Conservation (phyloP, 2,113 vertebrate genomes). For the Corapipo altera region DNA sequence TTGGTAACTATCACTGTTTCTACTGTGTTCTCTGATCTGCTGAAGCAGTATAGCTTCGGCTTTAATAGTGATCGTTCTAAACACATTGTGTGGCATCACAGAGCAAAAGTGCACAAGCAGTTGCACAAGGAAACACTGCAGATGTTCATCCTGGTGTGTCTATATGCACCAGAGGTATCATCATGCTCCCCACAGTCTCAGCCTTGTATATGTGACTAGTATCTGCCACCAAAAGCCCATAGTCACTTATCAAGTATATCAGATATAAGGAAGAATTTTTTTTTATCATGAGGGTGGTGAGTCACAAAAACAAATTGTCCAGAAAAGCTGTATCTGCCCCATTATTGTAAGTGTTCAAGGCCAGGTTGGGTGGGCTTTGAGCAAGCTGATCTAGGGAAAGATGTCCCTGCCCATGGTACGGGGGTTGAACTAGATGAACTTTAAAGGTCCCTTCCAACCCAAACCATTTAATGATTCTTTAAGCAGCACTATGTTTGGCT, state of each 20-base stretch:
- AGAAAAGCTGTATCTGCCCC: neutral
- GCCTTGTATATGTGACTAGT: neutral
- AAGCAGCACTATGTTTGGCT: neutral
- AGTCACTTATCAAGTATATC: neutral
- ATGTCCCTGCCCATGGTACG: neutral
- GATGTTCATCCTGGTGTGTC: neutral
- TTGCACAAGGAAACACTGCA: neutral
- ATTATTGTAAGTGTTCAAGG: neutral
- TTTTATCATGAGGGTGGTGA: neutral
- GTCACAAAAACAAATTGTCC: neutral
- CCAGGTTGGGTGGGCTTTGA: neutral
- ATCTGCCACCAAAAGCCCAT: neutral
- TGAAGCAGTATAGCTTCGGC: neutral
- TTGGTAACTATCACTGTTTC: neutral
- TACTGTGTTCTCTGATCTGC: neutral
- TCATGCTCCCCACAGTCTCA: neutral
- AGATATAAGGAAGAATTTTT: neutral
- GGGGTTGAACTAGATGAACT: neutral
- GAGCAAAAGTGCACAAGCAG: neutral
- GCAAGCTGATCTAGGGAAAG: neutral
- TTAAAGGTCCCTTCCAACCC: neutral
- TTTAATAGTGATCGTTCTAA: neutral
- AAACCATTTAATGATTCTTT: neutral
- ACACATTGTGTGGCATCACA: rapidly evolving
- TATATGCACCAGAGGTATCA: neutral